Evolutionary conservation across 2,888 invertebrate species (phyloP), one percentile per base, ranked within the genome.

Genomic region (Oligia strigilis): DNA sequence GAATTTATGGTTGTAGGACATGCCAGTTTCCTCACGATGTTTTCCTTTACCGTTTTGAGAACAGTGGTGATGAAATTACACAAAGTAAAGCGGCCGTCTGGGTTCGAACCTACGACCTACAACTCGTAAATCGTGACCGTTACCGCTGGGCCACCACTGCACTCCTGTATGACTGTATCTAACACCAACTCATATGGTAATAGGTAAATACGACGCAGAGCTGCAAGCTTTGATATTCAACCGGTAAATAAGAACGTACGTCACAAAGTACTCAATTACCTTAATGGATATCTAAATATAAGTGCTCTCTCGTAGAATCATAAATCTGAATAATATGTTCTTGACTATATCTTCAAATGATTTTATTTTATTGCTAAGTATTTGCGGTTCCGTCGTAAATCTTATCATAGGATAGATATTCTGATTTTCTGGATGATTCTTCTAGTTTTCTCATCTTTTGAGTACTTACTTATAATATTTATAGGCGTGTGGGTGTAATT

Each of bases 251-350:
- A 74, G 64, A 71, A 74, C 69, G 4, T 62, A 84, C 87, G 87
- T 87, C 87, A 87, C 67, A 46, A 84, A 84, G 85, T 75, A 84
- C 84, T 87, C 84, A 72, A 69, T 84, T 84, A 79, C 87, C 40
- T 62, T 84, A 87, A 87, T 84, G 84, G 84, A 72, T 75, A 84
- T 84, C 84, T 84, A 84, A 78, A 84, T 87, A 84, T 84, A 84
- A 84, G 87, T 84, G 80, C 87, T 83, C 80, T 74, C 64, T 78
- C 74, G 52, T 87, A 78, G 73, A 83, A 73, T 71, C 80, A 74
- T 83, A 87, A 87, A 79, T 84, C 72, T 72, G 74, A 87, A 84
- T 79, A 87, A 79, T 79, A 69, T 72, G n/a, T 78, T 84, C 87
- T 87, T 78, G 79, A 78, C n/a, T 83, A 72, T 58, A 71, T 87